These are phyloP conservation scores for Capitulum mitella DNA, from an alignment of 2,888 invertebrate genomes.

Conservation along the genomic window DNA sequence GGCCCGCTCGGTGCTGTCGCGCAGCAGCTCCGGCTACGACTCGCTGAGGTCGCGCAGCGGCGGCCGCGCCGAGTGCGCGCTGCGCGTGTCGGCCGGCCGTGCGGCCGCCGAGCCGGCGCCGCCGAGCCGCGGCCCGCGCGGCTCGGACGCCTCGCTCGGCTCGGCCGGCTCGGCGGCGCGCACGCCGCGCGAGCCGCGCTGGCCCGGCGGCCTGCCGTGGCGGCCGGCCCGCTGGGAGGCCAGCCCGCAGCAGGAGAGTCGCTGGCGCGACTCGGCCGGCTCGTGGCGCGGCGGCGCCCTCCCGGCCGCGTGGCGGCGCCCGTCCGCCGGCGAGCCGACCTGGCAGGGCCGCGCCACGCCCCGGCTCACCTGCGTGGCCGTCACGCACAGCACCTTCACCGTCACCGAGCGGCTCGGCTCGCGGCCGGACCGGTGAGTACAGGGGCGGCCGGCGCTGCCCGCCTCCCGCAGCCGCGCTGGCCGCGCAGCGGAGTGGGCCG, in stretches of 20 bases:
- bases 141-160: neutral
- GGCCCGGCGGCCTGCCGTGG: neutral
- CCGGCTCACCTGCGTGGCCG: neutral
- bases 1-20: neutral
- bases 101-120: no score
- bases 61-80: no score
- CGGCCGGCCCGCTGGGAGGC: neutral
- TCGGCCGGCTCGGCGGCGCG: neutral
- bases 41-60: neutral
- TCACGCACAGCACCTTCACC: neutral
- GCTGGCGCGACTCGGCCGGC: neutral
- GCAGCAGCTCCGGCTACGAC: constrained; percentile 9
- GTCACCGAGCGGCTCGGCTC: neutral
- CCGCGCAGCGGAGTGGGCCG: no score
- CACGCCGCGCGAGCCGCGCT: neutral
- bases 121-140: neutral
- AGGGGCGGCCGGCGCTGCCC: no score
- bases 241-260: neutral
- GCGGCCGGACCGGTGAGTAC: neutral
- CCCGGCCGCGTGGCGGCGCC: neutral
- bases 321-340: neutral
- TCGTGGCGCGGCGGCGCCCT: neutral
- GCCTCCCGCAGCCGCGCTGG: no score
- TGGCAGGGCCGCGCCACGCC: neutral
- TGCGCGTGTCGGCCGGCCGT: neutral